Evolutionary conservation across 2,888 invertebrate species (phyloP), one percentile per base, ranked within the genome.

Genomic region (Peribatodes rhomboidaria): DNA sequence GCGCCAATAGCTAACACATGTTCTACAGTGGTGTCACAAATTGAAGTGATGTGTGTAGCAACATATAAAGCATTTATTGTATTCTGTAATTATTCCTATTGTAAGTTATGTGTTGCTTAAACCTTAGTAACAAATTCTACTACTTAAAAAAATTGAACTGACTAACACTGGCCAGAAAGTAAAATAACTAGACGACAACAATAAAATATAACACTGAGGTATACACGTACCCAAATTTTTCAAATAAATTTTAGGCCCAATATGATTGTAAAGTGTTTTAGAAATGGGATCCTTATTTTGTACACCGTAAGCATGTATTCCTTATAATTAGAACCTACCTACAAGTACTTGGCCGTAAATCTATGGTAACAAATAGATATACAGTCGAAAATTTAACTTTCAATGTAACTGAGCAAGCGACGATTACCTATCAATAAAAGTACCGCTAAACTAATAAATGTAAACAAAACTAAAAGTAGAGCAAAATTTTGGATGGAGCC

Each of bases 341-440:
- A 88, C 74, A 88, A 60, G 87, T 89, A 92, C 87, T 88, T 90
- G 88, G 89, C 92, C 91, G 84, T 92, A 89, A 80, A 79, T 85
- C 92, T 92, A 92, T 92, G 92, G 92, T 92, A 92, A 93, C 92
- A 85, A 87, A 88, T 84, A 87, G 81, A 86, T 82, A 81, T 84
- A 88, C 80, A 85, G 77, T 80, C 81, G 77, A 84, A 84, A 79
- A 79, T 77, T 74, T 61, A 65, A 65, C 60, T 35, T 65, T 61
- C 52, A 55, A 39, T 52, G 37, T 60, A 56, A 82, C 79, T 89
- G 89, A 89, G 87, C 88, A 86, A 89, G 86, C 83, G 77, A 85
- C 78, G 76, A 61, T 55, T 67, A 69, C 56, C 68, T 69, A 67
- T 65, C 18, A 61, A 61, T 65, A 71, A 77, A 70, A 76, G 72